A percentile compares a stretch with the other conserved stretches of the same genome.
These are phyloP conservation scores for Gymnopithys bicolor DNA, from an alignment of 2,797 vertebrate species.

Conservation along the genomic window DNA sequence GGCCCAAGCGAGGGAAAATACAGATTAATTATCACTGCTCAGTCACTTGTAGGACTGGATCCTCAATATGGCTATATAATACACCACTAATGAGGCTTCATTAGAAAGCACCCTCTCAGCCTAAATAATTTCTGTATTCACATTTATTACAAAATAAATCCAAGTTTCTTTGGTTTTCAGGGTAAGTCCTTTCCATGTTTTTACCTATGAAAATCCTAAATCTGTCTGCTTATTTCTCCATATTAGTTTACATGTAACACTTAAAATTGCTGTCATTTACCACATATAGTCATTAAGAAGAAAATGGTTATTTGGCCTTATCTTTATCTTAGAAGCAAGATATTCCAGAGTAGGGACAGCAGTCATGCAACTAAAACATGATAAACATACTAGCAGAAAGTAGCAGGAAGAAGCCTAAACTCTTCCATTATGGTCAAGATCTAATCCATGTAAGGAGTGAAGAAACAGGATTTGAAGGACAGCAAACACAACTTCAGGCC, in stretches of 20 bases:
- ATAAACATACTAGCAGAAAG: neutral
- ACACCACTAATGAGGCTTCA: neutral
- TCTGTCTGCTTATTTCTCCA: neutral
- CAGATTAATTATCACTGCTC: constrained; percentile 14
- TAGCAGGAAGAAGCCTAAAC: neutral
- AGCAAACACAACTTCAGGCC: neutral
- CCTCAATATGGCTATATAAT: neutral
- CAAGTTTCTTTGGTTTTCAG: neutral
- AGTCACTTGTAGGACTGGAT: neutral
- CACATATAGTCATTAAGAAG: neutral
- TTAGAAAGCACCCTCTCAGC: neutral
- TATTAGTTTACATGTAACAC: neutral
- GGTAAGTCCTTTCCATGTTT: neutral
- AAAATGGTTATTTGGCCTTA: neutral
- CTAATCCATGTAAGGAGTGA: neutral
- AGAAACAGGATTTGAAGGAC: neutral
- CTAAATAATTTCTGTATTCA: neutral
- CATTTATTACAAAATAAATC: neutral
- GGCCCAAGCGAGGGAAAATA: neutral
- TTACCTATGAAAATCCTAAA: neutral
- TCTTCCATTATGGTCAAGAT: neutral
- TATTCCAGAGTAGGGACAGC: neutral
- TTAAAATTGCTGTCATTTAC: neutral
- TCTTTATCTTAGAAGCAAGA: neutral
- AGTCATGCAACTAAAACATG: neutral